These are phyloP conservation scores for Syngnathus floridae DNA, from an alignment of 2,113 vertebrate genomes.

Conservation along the genomic window DNA sequence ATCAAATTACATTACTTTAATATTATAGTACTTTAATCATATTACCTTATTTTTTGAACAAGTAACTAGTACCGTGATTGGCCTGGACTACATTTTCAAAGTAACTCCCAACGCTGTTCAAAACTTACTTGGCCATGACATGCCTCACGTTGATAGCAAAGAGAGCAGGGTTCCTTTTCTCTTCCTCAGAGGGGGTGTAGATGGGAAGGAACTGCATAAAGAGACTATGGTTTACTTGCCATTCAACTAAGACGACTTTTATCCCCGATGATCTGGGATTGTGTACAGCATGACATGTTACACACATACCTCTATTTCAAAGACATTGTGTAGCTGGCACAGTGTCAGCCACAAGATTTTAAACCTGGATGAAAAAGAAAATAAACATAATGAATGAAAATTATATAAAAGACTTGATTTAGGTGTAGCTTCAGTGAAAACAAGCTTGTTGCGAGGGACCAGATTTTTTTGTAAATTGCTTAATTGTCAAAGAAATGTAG, in stretches of 20 bases:
- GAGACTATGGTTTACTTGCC: not conserved
- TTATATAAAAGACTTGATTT: not conserved
- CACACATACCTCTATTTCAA: conserved; percentile 85
- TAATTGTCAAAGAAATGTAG: too few species aligned
- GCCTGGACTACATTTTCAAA: too few species aligned
- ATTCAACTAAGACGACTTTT: not conserved
- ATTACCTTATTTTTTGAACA: too few species aligned
- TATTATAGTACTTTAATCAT: too few species aligned
- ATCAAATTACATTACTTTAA: too few species aligned
- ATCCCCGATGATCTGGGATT: not conserved
- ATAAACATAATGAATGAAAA: not conserved
- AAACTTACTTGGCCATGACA: conserved; percentile 84
- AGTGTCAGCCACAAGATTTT: conserved; percentile 94
- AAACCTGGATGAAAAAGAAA: conserved; percentile 71
- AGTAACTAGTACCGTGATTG: too few species aligned
- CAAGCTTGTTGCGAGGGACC: not conserved
- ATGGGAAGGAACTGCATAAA: conserved; percentile 84
- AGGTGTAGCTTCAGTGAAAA: not conserved
- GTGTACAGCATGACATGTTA: not conserved
- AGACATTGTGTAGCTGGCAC: conserved; percentile 89
- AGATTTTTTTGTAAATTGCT: not conserved
- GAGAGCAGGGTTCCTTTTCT: conserved; percentile 83
- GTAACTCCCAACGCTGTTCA: not conserved
- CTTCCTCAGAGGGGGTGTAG: conserved; percentile 89
- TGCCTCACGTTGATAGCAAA: conserved; percentile 89